Evolutionary conservation across 2,797 vertebrate species (phyloP).

Genomic region (Semotilus atromaculatus): DNA sequence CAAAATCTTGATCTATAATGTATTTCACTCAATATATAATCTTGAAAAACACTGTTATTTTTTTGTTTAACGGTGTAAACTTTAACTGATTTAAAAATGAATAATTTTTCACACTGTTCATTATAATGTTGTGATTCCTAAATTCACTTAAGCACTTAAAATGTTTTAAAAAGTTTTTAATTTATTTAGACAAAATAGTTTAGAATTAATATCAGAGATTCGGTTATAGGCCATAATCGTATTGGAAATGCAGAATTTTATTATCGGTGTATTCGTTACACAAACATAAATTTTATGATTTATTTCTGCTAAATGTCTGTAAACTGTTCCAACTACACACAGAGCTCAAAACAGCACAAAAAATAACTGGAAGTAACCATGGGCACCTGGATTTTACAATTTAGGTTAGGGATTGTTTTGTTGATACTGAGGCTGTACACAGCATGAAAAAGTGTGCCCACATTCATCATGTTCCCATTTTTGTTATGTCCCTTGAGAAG

Average conservation of each 20-base stretch:
- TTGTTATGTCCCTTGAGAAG: slow-evolving; percentile 8
- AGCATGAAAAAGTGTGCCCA: neutral
- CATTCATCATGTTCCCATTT: slow-evolving; percentile 28
- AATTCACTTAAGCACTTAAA: neutral
- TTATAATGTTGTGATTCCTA: neutral
- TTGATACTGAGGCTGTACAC: neutral
- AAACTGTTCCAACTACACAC: neutral
- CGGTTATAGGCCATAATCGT: neutral
- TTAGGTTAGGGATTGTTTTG: slow-evolving; percentile 24
- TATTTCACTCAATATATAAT: too few relatives aligned
- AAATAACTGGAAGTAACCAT: neutral
- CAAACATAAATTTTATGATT: neutral
- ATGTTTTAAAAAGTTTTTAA: neutral
- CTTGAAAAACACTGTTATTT: too few relatives aligned
- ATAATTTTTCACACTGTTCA: neutral
- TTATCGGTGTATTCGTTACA: neutral
- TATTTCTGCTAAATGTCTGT: neutral
- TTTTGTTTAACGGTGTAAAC: too few relatives aligned
- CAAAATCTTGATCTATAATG: too few relatives aligned
- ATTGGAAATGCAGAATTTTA: neutral
- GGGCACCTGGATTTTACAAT: neutral
- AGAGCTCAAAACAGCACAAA: neutral
- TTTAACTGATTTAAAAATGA: neutral
- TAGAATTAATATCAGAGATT: neutral
- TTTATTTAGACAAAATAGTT: neutral